Evolutionary conservation across 2,113 vertebrate species (phyloP), one percentile per base, ranked within the genome.

Genomic region (Toxotes jaculatrix): DNA sequence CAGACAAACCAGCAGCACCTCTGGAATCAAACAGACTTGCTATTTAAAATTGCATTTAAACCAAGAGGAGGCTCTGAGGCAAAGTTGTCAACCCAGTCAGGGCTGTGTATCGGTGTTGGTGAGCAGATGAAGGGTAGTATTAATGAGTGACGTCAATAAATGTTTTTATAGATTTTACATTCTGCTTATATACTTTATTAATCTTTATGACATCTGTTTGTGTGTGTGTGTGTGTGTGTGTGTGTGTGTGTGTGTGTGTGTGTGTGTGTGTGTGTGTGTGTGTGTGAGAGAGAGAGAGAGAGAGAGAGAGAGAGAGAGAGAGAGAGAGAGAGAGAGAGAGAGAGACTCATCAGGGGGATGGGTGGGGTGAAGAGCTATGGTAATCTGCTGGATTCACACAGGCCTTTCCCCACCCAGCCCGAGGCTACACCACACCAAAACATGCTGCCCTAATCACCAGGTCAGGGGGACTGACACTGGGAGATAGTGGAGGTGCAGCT

Each of bases 311-410:
- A 27, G 27, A 27, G 27, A 27, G 27, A 27, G 27, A 27, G 27
- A 27, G 27, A 27, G 27, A 27, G 27, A 27, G 27, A 27, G 27
- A 27, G 27, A 27, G 27, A 27, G 27, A 27, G 27, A 27, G 27
- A 27, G 73, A 45, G 14, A 65, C 70, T 74, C 14, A 17, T 82
- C 66, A 67, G 56, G 73, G 78, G 82, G 74, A 85, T 81, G 93
- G 94, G 95, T 92, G 94, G 89, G 89, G 93, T 90, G 65, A 77
- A 78, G 71, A 87, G 65, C 83, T 81, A 68, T 74, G 77, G 87
- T 95, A 95, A 95, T 95, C 95, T 94, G 79, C 73, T 87, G 90
- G 93, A 94, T 93, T 95, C 94, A 95, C 88, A 83, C 91, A 85
- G 78, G 88, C 87, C 87, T 91, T 89, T 90, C 90, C 92, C 91